A percentile compares a stretch with the other conserved stretches of the same genome.
Evolutionary conservation across 2,797 vertebrate species (phyloP).

Genomic region (Okamejei kenojei): DNA sequence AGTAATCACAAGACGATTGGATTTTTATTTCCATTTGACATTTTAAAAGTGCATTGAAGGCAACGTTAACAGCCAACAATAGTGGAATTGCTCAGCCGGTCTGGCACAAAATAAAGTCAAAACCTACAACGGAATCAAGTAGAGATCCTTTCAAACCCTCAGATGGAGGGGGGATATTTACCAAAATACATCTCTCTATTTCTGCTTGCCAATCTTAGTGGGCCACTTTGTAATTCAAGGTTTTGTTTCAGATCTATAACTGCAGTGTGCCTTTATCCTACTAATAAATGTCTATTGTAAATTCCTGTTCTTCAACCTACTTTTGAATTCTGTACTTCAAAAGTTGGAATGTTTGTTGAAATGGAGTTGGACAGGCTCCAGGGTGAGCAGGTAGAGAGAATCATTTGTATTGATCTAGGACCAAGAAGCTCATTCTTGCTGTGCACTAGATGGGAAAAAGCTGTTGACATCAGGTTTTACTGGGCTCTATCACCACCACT

Average conservation of each 20-base stretch:
- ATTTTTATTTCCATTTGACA: background rate
- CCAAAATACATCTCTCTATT: background rate
- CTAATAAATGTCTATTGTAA: slow-evolving; percentile 2
- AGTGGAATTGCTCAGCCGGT: background rate
- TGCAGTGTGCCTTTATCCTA: background rate
- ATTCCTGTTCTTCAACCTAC: background rate
- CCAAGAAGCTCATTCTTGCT: background rate
- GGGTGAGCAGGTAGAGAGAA: background rate
- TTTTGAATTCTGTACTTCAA: slow-evolving; percentile 12
- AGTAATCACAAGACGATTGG: background rate
- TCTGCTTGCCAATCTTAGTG: background rate
- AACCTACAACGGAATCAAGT: background rate
- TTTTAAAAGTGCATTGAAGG: background rate
- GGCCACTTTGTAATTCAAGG: background rate
- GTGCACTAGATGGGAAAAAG: background rate
- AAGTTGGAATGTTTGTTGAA: background rate
- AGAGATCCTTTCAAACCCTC: background rate
- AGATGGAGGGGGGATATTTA: background rate
- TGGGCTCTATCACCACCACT: background rate
- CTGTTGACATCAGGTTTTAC: background rate
- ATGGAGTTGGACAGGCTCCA: background rate
- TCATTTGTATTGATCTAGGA: background rate
- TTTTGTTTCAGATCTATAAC: background rate
- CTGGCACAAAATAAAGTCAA: slow-evolving; percentile 4
- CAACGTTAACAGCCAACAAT: background rate